Percentiles rank a stretch among this genome's conserved stretches.
phyloP scores from a whole-genome alignment of 2,888 invertebrate genomes.

The Elegia similella region DNA sequence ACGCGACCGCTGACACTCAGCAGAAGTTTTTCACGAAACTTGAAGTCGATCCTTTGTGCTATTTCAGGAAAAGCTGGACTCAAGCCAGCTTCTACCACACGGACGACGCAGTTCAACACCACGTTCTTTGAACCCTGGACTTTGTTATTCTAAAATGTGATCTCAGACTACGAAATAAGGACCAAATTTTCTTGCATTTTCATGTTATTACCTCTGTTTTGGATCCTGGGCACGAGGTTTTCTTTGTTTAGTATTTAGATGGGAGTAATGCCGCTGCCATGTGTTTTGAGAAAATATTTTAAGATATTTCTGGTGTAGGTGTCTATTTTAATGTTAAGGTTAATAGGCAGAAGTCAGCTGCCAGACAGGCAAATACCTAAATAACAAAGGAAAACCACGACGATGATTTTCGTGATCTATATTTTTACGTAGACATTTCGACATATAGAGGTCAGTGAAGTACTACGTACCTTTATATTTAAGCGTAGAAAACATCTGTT shows the following conservation, averaged over 20 bases:
- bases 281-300: slow-evolving; percentile 28
- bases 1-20: slow-evolving; percentile 62
- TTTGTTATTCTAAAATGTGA: slow-evolving; percentile 34
- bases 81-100: slow-evolving; percentile 57
- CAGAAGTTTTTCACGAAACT: slow-evolving; percentile 68
- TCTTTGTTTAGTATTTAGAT: slow-evolving; percentile 53
- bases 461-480: no score
- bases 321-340: slow-evolving; percentile 31
- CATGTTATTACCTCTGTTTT: slow-evolving; percentile 33
- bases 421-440: no score
- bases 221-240: slow-evolving; percentile 36
- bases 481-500: no score
- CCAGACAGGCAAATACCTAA: slow-evolving; percentile 43
- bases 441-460: no score
- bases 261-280: slow-evolving; percentile 35
- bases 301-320: slow-evolving; percentile 24
- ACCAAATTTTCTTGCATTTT: slow-evolving; percentile 23
- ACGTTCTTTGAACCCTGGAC: slow-evolving; percentile 57
- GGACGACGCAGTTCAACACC: slow-evolving; percentile 59
- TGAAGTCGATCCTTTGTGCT: slow-evolving; percentile 80
- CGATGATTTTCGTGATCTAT: no score
- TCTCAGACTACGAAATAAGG: slow-evolving; percentile 29
- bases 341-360: not conserved
- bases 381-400: no score
- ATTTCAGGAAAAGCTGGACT: slow-evolving; percentile 76